Percentiles rank a stretch among this genome's conserved stretches.
These are phyloP conservation scores for Drosophila ustulata DNA, from an alignment of 2,888 invertebrate genomes.

Conservation along the genomic window DNA sequence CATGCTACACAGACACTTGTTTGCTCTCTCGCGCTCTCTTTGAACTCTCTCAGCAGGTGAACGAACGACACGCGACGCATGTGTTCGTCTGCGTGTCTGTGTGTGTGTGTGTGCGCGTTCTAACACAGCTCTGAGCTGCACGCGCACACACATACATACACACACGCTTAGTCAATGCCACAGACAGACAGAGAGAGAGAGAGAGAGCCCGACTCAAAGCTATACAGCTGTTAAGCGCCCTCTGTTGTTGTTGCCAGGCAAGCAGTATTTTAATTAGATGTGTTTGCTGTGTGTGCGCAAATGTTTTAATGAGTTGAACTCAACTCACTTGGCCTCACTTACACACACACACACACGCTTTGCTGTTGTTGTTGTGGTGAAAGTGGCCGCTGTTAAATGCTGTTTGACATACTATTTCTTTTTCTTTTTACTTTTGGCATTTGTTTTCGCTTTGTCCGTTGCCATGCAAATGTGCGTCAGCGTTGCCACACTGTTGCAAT, in stretches of 20 bases:
- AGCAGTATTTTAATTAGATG: slow-evolving; percentile 52
- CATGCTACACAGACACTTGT: not conserved
- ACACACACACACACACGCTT: slow-evolving; percentile 16
- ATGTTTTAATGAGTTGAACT: slow-evolving; percentile 57
- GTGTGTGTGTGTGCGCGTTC: slow-evolving; percentile 40
- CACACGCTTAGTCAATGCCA: not conserved
- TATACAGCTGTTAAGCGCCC: slow-evolving; percentile 66
- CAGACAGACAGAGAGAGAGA: not conserved
- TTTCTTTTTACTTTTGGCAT: slow-evolving; percentile 19
- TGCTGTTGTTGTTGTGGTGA: slow-evolving; percentile 53
- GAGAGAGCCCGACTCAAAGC: slow-evolving; percentile 47
- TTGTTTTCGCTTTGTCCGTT: slow-evolving; percentile 55
- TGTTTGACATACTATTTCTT: slow-evolving; percentile 37
- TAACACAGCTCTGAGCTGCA: slow-evolving; percentile 45
- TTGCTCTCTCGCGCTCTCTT: slow-evolving; percentile 15
- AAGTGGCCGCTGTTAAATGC: slow-evolving; percentile 54
- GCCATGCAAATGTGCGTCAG: slow-evolving; percentile 57
- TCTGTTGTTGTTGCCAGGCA: slow-evolving; percentile 53
- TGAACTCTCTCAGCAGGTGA: slow-evolving; percentile 61
- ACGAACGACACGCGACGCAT: slow-evolving; percentile 76
- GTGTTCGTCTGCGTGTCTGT: slow-evolving; percentile 13
- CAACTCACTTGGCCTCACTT: slow-evolving; percentile 18
- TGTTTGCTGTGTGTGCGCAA: slow-evolving; percentile 22
- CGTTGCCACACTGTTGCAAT: slow-evolving; percentile 49
- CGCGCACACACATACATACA: slow-evolving; percentile 41